Percentiles rank a stretch among this genome's conserved stretches.
Evolutionary conservation across 1,140 invertebrate species (phyloP).

Genomic region (Nebria ingens): DNA sequence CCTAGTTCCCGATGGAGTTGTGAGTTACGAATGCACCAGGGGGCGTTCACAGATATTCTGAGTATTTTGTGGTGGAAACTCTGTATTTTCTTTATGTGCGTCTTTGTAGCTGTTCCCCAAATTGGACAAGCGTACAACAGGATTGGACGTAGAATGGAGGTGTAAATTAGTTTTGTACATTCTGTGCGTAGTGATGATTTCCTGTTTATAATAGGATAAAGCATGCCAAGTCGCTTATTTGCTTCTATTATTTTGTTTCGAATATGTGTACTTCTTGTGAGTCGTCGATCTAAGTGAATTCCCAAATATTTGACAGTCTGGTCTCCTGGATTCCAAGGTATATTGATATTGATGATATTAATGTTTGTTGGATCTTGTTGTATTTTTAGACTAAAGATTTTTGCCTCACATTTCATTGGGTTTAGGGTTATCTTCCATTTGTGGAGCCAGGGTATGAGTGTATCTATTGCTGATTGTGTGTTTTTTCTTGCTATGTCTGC

Average conservation of each 20-base stretch:
- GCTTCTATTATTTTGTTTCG: background rate
- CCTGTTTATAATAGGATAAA: background rate
- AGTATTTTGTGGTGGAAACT: background rate
- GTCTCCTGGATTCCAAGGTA: background rate
- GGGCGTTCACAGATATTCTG: slow-evolving; percentile 4
- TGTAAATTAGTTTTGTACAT: slow-evolving; percentile 8
- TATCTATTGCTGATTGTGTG: background rate
- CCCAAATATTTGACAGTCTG: slow-evolving; percentile 10
- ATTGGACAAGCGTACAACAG: slow-evolving; percentile 5
- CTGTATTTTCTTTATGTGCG: slow-evolving; percentile 5
- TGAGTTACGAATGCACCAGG: slow-evolving; percentile 5
- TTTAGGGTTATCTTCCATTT: slow-evolving; percentile 11
- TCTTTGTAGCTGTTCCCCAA: background rate
- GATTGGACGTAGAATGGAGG: background rate
- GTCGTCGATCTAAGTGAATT: slow-evolving; percentile 1
- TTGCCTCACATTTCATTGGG: background rate
- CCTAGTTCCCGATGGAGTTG: slow-evolving; percentile 7
- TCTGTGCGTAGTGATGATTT: background rate
- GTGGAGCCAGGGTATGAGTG: slow-evolving; percentile 1
- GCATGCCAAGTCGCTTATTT: background rate
- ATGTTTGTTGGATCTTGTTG: background rate
- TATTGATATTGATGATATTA: background rate
- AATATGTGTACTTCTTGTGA: slow-evolving; percentile 3
- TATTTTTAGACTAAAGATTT: slow-evolving; percentile 11
- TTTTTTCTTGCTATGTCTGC: background rate